Evolutionary conservation across 2,888 invertebrate species (phyloP).

Genomic region (Ormyrus labotus): DNA sequence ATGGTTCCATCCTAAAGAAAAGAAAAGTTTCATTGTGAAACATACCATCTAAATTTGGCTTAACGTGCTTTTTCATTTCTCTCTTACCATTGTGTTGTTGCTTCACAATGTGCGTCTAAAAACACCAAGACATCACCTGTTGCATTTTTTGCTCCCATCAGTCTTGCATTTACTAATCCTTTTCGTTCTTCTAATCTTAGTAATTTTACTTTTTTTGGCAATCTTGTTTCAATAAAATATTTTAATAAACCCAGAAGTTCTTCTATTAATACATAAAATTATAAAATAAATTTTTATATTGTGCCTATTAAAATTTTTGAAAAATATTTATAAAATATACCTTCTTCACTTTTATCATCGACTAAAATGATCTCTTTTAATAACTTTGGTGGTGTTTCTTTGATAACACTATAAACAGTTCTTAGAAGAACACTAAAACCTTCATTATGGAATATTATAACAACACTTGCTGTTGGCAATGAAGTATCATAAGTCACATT

Average conservation of each 20-base stretch:
- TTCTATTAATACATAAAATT: constrained; percentile 74
- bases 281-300: constrained; percentile 14
- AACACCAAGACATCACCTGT: constrained; percentile 89
- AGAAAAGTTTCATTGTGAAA: neutral
- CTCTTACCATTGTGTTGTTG: constrained; percentile 82
- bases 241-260: constrained; percentile 86
- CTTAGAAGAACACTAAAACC: constrained; percentile 90
- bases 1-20: constrained; percentile 84
- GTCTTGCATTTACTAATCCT: constrained; percentile 92
- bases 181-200: constrained; percentile 85
- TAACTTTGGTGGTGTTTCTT: constrained; percentile 82
- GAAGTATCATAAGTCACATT: constrained; percentile 81
- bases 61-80: no score
- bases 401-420: constrained; percentile 93
- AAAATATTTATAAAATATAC: constrained; percentile 69
- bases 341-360: constrained; percentile 93
- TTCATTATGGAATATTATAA: constrained; percentile 93
- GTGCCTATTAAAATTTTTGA: neutral
- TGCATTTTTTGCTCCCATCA: constrained; percentile 91
- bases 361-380: constrained; percentile 95
- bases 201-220: constrained; percentile 84
- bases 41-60: no score
- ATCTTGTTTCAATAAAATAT: constrained; percentile 86
- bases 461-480: constrained; percentile 84
- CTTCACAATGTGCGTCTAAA: constrained; percentile 95